A percentile compares a stretch with the other conserved stretches of the same genome.
Evolutionary conservation across 2,888 invertebrate species (phyloP).

Genomic region (Drosophila yooni): DNA sequence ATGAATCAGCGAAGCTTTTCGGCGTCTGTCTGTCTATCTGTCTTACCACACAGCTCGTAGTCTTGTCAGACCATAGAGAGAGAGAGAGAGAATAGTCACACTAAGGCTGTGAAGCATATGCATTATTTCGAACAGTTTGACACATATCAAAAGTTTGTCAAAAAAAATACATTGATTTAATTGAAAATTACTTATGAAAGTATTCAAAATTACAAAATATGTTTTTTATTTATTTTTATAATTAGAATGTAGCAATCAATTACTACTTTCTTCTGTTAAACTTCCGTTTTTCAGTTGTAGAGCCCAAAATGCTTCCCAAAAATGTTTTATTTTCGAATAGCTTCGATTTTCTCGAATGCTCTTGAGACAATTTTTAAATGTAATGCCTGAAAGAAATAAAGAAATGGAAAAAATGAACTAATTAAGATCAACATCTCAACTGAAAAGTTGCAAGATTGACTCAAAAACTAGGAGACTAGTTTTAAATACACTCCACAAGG

Average conservation of each 20-base stretch:
- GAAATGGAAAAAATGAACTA: neutral
- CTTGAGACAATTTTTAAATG: neutral
- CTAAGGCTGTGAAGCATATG: neutral
- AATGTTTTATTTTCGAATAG: too few species aligned
- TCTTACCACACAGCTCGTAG: neutral
- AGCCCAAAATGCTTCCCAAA: neutral
- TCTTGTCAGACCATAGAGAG: neutral
- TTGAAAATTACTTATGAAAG: neutral
- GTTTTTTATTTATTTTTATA: neutral
- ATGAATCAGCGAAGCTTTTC: conserved; percentile 9
- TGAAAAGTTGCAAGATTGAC: neutral
- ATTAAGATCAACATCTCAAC: neutral
- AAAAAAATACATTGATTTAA: neutral
- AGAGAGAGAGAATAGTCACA: neutral
- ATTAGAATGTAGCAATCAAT: neutral
- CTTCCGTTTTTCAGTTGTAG: neutral
- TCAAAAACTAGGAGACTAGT: neutral
- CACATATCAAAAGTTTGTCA: neutral
- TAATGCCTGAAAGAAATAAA: neutral
- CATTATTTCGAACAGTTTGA: neutral
- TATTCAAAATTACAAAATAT: neutral
- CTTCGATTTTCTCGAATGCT: neutral
- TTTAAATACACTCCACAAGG: neutral
- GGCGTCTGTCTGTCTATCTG: conserved; percentile 1
- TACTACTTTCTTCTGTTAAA: neutral